A percentile compares a stretch with the other conserved stretches of the same genome.
These are phyloP conservation scores for Drosophila sp. DNA, from an alignment of 1,140 invertebrate species.

Conservation along the genomic window DNA sequence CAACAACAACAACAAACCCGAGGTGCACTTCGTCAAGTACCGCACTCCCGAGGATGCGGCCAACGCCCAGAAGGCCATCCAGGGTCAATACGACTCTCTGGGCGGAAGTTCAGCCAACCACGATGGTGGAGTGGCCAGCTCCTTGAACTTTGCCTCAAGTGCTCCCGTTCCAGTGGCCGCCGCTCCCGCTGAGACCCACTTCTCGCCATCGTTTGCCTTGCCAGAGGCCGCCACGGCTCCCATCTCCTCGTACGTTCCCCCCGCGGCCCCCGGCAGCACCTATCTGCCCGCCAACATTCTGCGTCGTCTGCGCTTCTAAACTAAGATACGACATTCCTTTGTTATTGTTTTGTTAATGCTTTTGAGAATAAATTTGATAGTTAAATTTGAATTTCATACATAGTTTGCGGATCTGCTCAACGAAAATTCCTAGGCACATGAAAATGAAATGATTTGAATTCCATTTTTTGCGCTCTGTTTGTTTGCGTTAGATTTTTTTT, in stretches of 20 bases:
- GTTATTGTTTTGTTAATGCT: constrained; percentile 49
- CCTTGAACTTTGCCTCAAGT: constrained; percentile 63
- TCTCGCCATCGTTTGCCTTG: constrained; percentile 13
- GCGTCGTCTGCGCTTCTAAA: constrained; percentile 56
- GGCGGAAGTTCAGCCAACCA: constrained; percentile 50
- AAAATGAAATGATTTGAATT: constrained; percentile 59
- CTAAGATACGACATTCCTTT: constrained; percentile 22
- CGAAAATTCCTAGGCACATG: constrained; percentile 50
- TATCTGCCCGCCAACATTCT: constrained; percentile 71
- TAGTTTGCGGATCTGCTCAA: constrained; percentile 44
- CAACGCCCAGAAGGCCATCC: constrained; percentile 62
- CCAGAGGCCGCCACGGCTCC: constrained; percentile 47
- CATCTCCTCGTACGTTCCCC: constrained; percentile 48
- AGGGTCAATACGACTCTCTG: constrained; percentile 60
- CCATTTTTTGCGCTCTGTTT: constrained; percentile 29
- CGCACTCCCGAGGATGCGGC: constrained; percentile 60
- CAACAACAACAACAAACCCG: constrained; percentile 63
- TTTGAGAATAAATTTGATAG: constrained; percentile 64
- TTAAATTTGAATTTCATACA: constrained; percentile 49
- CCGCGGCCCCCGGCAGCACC: constrained; percentile 39
- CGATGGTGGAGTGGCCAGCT: constrained; percentile 55
- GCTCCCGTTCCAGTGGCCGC: constrained; percentile 17
- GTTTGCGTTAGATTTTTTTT: constrained; percentile 5
- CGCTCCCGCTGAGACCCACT: neutral
- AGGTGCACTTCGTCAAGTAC: constrained; percentile 71